Base-by-base conservation (phyloP, 2,888 invertebrate species). In the Drosophila hamatofila region DNA sequence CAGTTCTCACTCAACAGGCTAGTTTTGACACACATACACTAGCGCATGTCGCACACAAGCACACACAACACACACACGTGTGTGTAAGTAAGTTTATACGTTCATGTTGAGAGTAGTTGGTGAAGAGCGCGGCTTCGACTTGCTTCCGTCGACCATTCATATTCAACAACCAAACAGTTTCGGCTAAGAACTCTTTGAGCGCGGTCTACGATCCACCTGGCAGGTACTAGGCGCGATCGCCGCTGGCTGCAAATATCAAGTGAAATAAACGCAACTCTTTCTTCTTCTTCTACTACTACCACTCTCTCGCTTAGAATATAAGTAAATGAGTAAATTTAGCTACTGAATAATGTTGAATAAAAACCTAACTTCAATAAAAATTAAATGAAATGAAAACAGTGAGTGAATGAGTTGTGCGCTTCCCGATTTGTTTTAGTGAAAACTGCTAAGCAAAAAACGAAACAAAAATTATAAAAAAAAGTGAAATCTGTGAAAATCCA, bases 121-220 rank as follows among this genome's bases (percentile, higher is more conserved):
- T 63, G 68, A 33, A 52, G 23, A 69, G 85, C 73, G 82, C 63
- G 69, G 63, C 64, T 77, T 73, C 49, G 57, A 67, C 57, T 59
- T 41, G 78, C 74, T 83, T 86, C 76, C 78, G 83, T 62, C 73
- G 75, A 72, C 74, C 72, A 83, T 80, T 75, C 67, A 68, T 59
- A 64, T 83, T 81, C 76, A 72, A 79, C 75, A 69, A 67, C 67
- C 62, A 81, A 80, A 86, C 90, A 92, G 92, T 91, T 91, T 90
- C 78, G 84, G 76, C 91, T 87, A 91, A 91, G 91, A 91, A 91
- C 91, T 92, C 91, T 91, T 82, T 85, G 85, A 83, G 86, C 91
- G 78, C 91, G 91, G 92, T 88, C 75, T 33, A 75, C 39, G 81
- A 83, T 78, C 79, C 75, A 79, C 76, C 85, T 82, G 66, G 62